Conservation (phyloP, 2,113 vertebrate genomes). For the Coracopsis vasa region DNA sequence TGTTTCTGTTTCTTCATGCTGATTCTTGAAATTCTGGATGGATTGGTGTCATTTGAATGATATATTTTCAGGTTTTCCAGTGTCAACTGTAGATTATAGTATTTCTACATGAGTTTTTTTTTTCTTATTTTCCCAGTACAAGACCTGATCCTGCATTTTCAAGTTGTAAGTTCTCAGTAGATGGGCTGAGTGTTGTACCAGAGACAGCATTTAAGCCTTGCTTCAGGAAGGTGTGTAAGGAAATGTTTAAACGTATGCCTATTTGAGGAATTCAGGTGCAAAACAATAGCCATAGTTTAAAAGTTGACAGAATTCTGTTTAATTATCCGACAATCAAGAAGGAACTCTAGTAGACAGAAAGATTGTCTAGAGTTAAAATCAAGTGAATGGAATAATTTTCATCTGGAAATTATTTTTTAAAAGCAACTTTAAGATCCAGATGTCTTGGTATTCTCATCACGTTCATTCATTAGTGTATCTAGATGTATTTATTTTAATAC, state of each 20-base stretch:
- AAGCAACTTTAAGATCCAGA: background rate
- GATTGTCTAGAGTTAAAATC: background rate
- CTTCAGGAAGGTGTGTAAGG: background rate
- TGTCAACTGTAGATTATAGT: background rate
- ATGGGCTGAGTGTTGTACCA: background rate
- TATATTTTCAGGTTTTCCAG: background rate
- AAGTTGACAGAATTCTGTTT: background rate
- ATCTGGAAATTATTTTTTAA: background rate
- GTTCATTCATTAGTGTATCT: background rate
- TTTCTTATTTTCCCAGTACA: background rate
- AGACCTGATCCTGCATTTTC: background rate
- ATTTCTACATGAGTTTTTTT: background rate
- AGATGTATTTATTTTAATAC: background rate
- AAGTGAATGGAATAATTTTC: background rate
- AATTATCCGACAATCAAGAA: background rate
- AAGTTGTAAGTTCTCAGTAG: background rate
- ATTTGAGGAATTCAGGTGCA: background rate
- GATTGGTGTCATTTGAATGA: background rate
- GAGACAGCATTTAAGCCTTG: background rate
- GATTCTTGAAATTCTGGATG: background rate
- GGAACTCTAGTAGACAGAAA: background rate
- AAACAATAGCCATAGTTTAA: background rate
- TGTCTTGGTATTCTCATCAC: background rate
- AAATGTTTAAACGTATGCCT: background rate
- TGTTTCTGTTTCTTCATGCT: background rate